Evolutionary conservation across 2,888 invertebrate species (phyloP).

Genomic region (Clunio marinus): DNA sequence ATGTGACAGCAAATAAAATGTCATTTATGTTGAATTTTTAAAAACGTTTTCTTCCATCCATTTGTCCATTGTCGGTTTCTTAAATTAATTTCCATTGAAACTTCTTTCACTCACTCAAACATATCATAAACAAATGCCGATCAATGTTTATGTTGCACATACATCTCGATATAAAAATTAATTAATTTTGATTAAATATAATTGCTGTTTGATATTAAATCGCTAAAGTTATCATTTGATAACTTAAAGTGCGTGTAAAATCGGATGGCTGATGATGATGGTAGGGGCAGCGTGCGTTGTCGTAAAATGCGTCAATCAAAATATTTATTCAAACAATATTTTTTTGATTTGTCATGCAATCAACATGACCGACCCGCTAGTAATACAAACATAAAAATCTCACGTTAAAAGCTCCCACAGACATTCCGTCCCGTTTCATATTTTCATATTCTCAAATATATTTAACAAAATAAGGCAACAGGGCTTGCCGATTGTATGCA

Average conservation of each 20-base stretch:
- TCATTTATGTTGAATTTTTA: background rate
- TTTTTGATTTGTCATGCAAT: constrained; percentile 17
- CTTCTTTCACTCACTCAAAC: too few species aligned
- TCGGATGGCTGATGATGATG: background rate
- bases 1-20: too few species aligned
- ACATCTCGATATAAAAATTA: constrained; percentile 5
- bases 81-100: too few species aligned
- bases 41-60: background rate
- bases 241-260: constrained; percentile 3
- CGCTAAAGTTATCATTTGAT: constrained; percentile 2
- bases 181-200: constrained; percentile 34
- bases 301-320: constrained; percentile 5
- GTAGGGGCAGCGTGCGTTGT: background rate
- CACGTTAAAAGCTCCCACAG: background rate
- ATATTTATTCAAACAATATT: background rate
- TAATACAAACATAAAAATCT: background rate
- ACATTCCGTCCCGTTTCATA: constrained; percentile 15
- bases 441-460: constrained; percentile 5
- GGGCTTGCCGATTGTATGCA: constrained; percentile 1
- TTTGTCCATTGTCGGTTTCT: too few species aligned
- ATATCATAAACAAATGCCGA: too few species aligned
- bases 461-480: background rate
- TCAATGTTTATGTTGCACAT: background rate
- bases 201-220: constrained; percentile 22
- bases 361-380: background rate